Evolutionary conservation across 2,797 vertebrate genomes (phyloP), one percentile per base, ranked within the genome.

Genomic region (Labroides dimidiatus): DNA sequence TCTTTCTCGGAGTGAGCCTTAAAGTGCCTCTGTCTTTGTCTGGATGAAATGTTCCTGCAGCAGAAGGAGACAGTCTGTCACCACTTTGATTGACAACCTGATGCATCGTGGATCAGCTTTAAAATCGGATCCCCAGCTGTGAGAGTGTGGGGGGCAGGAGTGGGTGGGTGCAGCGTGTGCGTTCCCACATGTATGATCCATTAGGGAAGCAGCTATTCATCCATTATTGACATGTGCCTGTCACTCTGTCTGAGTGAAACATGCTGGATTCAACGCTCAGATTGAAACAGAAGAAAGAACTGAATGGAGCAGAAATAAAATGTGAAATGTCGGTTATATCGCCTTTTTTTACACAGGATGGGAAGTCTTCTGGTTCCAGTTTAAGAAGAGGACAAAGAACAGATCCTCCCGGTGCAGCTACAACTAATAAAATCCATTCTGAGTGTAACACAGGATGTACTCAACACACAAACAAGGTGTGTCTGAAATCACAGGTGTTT

Each of bases 11-110:
- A 27, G 3, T 27, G 27, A 27, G 6, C 6, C 6, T n/a, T n/a
- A n/a, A n/a, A n/a, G n/a, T n/a, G n/a, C n/a, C n/a, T n/a, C n/a
- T n/a, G 77, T 80, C 87, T 87, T 83, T 89, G 79, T 74, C 56
- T 65, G 78, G 82, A 85, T 81, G 72, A 66, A 87, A 90, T 87
- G 84, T 87, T 79, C 54, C 68, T 41, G 53, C 49, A 39, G 83
- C 75, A 73, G 75, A 58, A 70, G 75, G 78, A 84, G 85, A 73
- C 77, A 77, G 76, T 60, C 36, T 65, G 69, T 78, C 72, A 20
- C 33, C 64, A 39, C 33, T 41, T 36, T 88, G 88, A 92, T 74
- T 91, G 90, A 88, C 87, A 85, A 56, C 54, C 64, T 41, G 59
- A 87, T 74, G 68, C 81, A 84, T 80, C 71, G 77, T 55, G 81